phyloP scores from a whole-genome alignment of 2,888 invertebrate genomes.

The Lacanobia wlatinum region DNA sequence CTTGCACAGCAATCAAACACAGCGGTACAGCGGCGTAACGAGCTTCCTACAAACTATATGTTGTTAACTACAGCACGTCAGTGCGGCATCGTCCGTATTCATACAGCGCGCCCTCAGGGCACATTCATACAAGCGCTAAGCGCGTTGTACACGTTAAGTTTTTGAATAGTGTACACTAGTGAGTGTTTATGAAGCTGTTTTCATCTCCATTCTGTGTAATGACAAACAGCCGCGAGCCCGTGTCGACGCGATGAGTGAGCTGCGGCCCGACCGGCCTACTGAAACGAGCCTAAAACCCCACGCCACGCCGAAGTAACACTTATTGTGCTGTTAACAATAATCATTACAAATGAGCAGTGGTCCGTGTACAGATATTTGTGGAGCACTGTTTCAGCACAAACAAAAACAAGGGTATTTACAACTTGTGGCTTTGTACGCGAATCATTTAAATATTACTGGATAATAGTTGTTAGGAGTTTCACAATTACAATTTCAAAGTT shows the following conservation, averaged over 20 bases:
- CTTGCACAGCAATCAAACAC: constrained; percentile 75
- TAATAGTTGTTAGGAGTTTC: constrained; percentile 53
- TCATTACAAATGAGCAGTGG: constrained; percentile 58
- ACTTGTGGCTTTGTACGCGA: constrained; percentile 44
- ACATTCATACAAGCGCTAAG: constrained; percentile 31
- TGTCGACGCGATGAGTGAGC: constrained; percentile 11
- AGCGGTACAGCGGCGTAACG: constrained; percentile 68
- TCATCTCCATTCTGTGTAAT: constrained; percentile 39
- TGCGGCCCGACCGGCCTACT: constrained; percentile 2
- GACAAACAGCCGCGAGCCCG: constrained; percentile 41
- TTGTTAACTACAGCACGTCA: constrained; percentile 43
- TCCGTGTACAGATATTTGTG: constrained; percentile 48
- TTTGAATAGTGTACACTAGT: constrained; percentile 44
- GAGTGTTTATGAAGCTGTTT: constrained; percentile 49
- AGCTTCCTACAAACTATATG: constrained; percentile 70
- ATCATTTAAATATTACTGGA: constrained; percentile 51
- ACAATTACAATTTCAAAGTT: constrained; percentile 55
- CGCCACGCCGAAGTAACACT: constrained; percentile 32
- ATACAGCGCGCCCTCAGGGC: constrained; percentile 42
- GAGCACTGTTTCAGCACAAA: constrained; percentile 34
- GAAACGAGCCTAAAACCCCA: constrained; percentile 35
- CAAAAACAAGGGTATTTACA: constrained; percentile 52
- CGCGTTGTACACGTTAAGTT: constrained; percentile 36
- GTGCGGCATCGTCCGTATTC: constrained; percentile 43
- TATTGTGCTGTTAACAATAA: constrained; percentile 55